Evolutionary conservation across 2,888 invertebrate species (phyloP).

Genomic region (Platynereis dumerilii): DNA sequence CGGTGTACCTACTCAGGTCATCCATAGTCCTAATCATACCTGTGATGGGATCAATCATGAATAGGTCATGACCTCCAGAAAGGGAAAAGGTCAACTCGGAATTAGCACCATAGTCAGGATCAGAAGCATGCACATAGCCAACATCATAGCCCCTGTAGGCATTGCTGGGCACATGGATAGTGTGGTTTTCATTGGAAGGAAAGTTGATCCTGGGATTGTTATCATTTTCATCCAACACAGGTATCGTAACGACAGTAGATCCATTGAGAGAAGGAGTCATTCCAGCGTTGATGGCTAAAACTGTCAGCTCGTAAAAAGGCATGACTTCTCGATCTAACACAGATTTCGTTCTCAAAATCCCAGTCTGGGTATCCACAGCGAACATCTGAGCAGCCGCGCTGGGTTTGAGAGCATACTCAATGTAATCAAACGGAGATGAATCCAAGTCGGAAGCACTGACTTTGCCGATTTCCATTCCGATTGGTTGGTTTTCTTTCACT

Average conservation of each 20-base stretch:
- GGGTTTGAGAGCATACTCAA: conserved; percentile 15
- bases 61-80: conserved; percentile 6
- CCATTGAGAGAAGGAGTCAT: conserved; percentile 7
- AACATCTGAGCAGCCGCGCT: conserved; percentile 71
- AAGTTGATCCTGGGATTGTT: conserved; percentile 14
- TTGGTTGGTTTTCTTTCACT: conserved; percentile 31
- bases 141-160: conserved; percentile 20
- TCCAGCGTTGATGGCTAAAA: conserved; percentile 68
- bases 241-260: background rate
- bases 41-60: conserved; percentile 13
- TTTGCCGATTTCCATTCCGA: conserved; percentile 20
- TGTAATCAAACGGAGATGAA: conserved; percentile 13
- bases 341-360: conserved; percentile 79
- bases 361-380: conserved; percentile 83
- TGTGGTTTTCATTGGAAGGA: conserved; percentile 20
- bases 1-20: conserved; percentile 7
- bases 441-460: conserved; percentile 20
- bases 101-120: conserved; percentile 21
- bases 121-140: conserved; percentile 11
- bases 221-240: conserved; percentile 14
- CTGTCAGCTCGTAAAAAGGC: conserved; percentile 76
- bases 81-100: conserved; percentile 17
- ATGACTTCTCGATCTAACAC: conserved; percentile 84
- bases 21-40: conserved; percentile 12
- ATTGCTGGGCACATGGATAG: conserved; percentile 14